Evolutionary conservation across 53 echinoderm and acorn worm genomes (phyloP).

Genomic region (Temnopleurus reevesii): DNA sequence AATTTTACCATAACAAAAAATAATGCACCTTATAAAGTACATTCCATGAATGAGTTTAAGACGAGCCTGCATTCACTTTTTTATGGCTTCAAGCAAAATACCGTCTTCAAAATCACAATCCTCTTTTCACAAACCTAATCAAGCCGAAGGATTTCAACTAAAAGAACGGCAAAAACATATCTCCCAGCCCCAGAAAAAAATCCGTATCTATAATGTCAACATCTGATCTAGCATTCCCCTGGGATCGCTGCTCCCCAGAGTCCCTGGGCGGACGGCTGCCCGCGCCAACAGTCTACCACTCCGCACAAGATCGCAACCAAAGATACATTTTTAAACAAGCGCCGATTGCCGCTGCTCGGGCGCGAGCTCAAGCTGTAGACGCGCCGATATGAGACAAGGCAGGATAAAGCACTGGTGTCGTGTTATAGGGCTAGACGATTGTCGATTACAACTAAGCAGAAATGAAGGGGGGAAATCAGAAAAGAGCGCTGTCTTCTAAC

Average conservation of each 20-base stretch:
- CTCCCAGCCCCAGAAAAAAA: not conserved
- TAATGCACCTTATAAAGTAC: no score
- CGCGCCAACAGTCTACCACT: not conserved
- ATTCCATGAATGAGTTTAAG: no score
- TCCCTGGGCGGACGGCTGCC: not conserved
- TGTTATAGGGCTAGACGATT: not conserved
- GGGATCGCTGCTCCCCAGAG: not conserved
- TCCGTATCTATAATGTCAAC: slow-evolving; percentile 8
- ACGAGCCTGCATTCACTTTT: not conserved
- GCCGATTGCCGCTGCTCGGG: not conserved
- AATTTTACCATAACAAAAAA: no score
- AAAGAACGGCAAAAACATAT: not conserved
- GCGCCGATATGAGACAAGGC: not conserved
- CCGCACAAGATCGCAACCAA: not conserved
- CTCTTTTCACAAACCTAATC: not conserved
- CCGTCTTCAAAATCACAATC: not conserved
- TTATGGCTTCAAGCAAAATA: not conserved
- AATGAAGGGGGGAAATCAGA: not conserved
- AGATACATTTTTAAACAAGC: slow-evolving; percentile 39
- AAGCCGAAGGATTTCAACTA: not conserved
- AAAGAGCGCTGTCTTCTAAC: not conserved
- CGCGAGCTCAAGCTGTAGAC: not conserved
- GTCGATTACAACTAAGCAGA: not conserved
- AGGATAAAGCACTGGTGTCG: not conserved
- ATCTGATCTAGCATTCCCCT: not conserved